Conservation (phyloP, 2,113 vertebrate genomes). For the Tupaia chinensis region DNA sequence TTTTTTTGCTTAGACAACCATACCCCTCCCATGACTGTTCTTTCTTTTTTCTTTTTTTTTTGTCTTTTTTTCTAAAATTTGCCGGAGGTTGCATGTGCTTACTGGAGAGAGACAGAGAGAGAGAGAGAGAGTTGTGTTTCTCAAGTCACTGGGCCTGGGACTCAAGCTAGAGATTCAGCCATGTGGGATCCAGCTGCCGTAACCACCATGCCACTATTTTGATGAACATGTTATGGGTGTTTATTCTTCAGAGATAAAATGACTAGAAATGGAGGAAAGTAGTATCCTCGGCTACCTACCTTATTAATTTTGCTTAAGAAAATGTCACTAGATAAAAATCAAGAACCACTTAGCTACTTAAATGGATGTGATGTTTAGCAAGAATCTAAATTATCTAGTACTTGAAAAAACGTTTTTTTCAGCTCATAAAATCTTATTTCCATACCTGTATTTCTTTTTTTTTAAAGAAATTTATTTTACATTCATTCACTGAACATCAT, state of each 20-base stretch:
- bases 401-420: conserved; percentile 13
- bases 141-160: no score
- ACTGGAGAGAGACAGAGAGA: no score
- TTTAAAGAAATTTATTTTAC: background rate
- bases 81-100: no score
- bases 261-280: background rate
- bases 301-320: conserved; percentile 41
- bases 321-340: background rate
- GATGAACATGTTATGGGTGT: background rate
- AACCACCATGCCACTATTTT: no score
- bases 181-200: no score
- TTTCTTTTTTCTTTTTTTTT: no score
- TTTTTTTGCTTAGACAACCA: background rate
- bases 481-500: no score
- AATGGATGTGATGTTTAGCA: background rate
- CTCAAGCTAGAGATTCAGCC: no score
- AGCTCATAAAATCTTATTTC: conserved; percentile 65
- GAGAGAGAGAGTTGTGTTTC: no score
- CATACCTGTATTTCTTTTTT: background rate
- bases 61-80: no score
- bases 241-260: background rate
- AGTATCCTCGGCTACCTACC: conserved; percentile 17
- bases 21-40: background rate
- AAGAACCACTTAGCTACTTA: conserved; percentile 26
- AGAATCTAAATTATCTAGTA: conserved; percentile 38